Conservation (phyloP, 2,888 invertebrate genomes). For the Drosophila emarginata region DNA sequence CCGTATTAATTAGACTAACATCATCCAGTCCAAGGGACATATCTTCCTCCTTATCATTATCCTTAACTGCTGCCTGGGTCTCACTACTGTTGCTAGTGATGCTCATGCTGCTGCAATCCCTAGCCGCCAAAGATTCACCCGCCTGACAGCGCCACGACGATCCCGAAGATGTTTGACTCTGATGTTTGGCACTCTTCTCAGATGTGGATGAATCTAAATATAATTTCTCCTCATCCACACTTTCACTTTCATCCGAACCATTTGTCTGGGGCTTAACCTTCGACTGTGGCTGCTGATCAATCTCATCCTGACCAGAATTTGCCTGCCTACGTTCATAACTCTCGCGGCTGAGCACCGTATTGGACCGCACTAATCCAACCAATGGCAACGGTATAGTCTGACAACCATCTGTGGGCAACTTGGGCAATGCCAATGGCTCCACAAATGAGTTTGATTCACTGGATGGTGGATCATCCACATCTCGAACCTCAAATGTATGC, state of each 20-base stretch:
- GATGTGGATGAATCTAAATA: conserved; percentile 86
- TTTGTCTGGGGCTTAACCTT: conserved; percentile 41
- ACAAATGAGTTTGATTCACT: conserved; percentile 80
- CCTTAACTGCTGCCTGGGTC: conserved; percentile 40
- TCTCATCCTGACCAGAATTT: conserved; percentile 6
- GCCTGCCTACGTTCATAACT: conserved; percentile 65
- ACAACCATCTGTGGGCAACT: conserved; percentile 80
- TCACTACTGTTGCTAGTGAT: conserved; percentile 84
- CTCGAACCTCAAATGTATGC: conserved; percentile 89
- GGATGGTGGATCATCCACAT: conserved; percentile 84
- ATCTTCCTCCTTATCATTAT: conserved; percentile 55
- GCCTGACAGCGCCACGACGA: conserved; percentile 83
- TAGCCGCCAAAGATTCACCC: conserved; percentile 86
- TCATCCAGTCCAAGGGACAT: conserved; percentile 75
- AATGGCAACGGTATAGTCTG: conserved; percentile 79
- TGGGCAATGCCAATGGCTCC: conserved; percentile 81
- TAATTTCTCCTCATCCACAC: conserved; percentile 87
- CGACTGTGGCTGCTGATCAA: conserved; percentile 11
- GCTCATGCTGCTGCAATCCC: conserved; percentile 84
- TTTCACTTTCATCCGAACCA: conserved; percentile 82
- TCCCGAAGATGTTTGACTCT: conserved; percentile 73
- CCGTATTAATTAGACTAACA: conserved; percentile 73
- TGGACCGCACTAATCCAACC: conserved; percentile 81
- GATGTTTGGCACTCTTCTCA: conserved; percentile 82
- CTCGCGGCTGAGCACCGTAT: conserved; percentile 80